Evolutionary conservation across 1,140 invertebrate species (phyloP).

Genomic region (Diachasmimorpha longicaudata): DNA sequence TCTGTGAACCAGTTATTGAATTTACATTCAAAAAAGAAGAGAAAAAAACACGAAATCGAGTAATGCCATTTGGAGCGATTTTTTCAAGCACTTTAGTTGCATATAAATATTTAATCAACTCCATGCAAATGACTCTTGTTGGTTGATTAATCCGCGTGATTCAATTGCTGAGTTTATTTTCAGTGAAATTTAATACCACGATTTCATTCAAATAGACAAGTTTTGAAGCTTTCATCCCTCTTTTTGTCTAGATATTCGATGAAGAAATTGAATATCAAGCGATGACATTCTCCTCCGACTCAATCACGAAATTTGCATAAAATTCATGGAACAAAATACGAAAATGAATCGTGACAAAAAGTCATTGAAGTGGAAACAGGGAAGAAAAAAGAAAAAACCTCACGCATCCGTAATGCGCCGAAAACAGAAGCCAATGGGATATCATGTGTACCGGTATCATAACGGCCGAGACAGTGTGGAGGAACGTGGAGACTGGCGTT

Average conservation of each 20-base stretch:
- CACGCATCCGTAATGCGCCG: slow-evolving; percentile 1
- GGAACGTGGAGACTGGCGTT: slow-evolving; percentile 4
- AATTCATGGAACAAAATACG: neutral
- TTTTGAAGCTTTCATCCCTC: no score
- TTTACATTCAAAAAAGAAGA: no score
- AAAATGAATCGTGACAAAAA: slow-evolving; percentile 1
- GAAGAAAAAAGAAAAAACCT: neutral
- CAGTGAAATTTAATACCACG: no score
- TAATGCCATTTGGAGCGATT: neutral
- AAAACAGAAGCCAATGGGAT: slow-evolving; percentile 18
- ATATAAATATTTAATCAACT: neutral
- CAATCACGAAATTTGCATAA: neutral
- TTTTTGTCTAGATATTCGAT: no score
- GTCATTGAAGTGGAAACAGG: neutral
- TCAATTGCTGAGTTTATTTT: no score
- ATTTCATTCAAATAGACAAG: no score
- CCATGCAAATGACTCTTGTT: neutral
- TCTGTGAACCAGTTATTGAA: slow-evolving; percentile 1
- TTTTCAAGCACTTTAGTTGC: neutral
- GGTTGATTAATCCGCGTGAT: neutral
- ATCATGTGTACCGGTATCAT: slow-evolving; percentile 12
- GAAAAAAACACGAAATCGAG: neutral
- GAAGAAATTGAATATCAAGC: no score
- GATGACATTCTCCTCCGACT: no score
- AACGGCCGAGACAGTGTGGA: neutral